Base-by-base conservation (phyloP, 2,888 invertebrate genomes). In the Pseudoips prasinana region DNA sequence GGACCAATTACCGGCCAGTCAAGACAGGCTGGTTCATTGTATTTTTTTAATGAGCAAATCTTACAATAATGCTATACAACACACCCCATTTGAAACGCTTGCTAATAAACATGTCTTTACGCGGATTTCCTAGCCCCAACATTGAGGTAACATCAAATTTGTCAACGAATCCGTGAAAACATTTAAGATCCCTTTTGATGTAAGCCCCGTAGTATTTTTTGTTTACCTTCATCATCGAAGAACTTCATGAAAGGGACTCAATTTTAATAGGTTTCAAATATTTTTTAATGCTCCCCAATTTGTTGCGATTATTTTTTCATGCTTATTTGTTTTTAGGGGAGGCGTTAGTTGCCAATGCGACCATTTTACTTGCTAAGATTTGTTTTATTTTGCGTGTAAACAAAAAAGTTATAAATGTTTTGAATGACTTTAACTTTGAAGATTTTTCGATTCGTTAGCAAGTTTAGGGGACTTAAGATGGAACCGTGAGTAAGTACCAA, bases 131-230 rank as follows among this genome's bases (percentile, higher is more conserved):
- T 0, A 8, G 39, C 56, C 39, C 40, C 41, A 46, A 39, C 25
- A 37, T 51, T 55, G 53, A 55, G 59, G 64, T 60, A 46, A 58
- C 63, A 40, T 66, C 58, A 65, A 64, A 64, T 65, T 67, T 66
- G 61, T 68, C 66, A 63, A 64, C 59, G 63, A 62, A 59, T 54
- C 62, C 48, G 55, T 49, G 50, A 59, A 64, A 64, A 57, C 55
- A 54, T 63, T 64, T 57, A 59, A 45, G 43, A 42, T 43, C 33
- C 33, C 50, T 50, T 64, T 64, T 63, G 60, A 63, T 58, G 63
- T 58, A 30, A 38, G 36, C 44, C 36, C 28, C 25, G 20, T 46
- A 18, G 33, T 43, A 46, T 56, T 47, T 59, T 47, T 57, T 42
- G 57, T 58, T 56, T 33, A 42, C 25, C 46, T 33, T 39, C 35